These are phyloP conservation scores for Mallotus villosus DNA, from an alignment of 2,797 vertebrate species.

Conservation along the genomic window DNA sequence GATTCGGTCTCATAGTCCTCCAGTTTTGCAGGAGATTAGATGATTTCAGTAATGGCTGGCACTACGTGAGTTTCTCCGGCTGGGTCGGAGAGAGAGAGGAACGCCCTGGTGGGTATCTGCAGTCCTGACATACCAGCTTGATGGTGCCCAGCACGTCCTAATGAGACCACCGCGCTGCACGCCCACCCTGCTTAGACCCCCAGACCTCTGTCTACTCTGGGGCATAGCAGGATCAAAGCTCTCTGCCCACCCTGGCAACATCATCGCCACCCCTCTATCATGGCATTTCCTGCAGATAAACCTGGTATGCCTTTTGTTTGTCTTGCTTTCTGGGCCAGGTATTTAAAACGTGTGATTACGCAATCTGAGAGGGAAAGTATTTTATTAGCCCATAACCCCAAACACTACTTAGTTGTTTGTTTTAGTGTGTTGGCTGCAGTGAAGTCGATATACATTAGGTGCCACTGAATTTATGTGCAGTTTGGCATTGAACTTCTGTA, in stretches of 20 bases:
- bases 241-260: conserved; percentile 44
- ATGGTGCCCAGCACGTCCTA: conserved; percentile 31
- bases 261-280: conserved; percentile 43
- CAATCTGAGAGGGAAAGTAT: conserved; percentile 43
- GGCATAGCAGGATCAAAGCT: conserved; percentile 57
- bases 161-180: conserved; percentile 17
- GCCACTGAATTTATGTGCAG: conserved; percentile 47
- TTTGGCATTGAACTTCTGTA: conserved; percentile 23
- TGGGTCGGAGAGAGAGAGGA: conserved; percentile 47
- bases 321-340: conserved; percentile 30
- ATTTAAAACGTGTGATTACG: conserved; percentile 54
- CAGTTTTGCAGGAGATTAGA: conserved; percentile 39
- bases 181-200: conserved; percentile 36
- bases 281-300: conserved; percentile 72
- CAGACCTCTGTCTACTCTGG: conserved; percentile 30
- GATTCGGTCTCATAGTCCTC: conserved; percentile 37
- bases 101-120: conserved; percentile 44
- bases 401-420: conserved; percentile 54
- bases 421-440: conserved; percentile 28
- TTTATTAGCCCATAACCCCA: conserved; percentile 45
- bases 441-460: conserved; percentile 28
- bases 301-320: conserved; percentile 58
- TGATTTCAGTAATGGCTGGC: conserved; percentile 36
- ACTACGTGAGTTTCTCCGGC: conserved; percentile 48
- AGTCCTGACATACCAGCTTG: conserved; percentile 27